Conservation (phyloP, 2,113 vertebrate genomes). For the Strix uralensis region DNA sequence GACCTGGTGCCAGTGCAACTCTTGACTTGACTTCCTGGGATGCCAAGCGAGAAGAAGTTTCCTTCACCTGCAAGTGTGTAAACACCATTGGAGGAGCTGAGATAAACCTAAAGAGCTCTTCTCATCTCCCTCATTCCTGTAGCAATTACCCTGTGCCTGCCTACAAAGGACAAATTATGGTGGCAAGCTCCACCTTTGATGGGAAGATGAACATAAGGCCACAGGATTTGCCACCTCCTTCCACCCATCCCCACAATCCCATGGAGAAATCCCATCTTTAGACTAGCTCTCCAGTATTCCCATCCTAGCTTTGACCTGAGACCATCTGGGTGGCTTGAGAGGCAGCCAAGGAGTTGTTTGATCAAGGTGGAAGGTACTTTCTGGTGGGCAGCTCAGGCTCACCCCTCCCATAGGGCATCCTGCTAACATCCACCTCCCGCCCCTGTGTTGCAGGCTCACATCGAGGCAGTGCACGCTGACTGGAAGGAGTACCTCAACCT, state of each 20-base stretch:
- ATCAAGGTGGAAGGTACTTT: background rate
- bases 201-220: background rate
- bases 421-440: rapidly evolving
- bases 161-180: background rate
- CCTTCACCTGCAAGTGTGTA: background rate
- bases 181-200: background rate
- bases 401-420: rapidly evolving
- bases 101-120: background rate
- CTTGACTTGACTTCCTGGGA: background rate
- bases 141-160: background rate
- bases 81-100: background rate
- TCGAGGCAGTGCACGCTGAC: conserved; percentile 92
- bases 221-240: background rate
- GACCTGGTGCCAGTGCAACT: background rate
- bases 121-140: background rate
- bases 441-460: conserved; percentile 83
- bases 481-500: conserved; percentile 99
- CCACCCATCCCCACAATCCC: background rate
- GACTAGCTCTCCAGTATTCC: background rate
- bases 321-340: background rate
- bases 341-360: background rate
- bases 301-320: background rate
- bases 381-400: background rate
- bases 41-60: background rate
- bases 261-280: background rate